A percentile compares a stretch with the other conserved stretches of the same genome.
Evolutionary conservation across 2,113 vertebrate genomes (phyloP).

Genomic region (Nasalis larvatus): DNA sequence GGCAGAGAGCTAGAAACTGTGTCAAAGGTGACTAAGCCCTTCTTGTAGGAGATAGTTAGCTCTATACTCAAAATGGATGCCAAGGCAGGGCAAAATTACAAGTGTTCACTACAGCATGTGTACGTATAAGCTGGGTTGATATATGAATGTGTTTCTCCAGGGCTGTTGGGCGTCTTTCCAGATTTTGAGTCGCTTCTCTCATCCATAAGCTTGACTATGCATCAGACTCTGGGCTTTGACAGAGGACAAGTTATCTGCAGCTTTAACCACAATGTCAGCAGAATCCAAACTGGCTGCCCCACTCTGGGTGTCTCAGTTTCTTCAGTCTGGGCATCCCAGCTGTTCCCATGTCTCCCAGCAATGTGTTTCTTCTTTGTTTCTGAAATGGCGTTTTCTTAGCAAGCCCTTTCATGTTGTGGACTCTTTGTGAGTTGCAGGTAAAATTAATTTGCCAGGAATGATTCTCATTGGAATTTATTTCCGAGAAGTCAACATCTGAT

Average conservation of each 20-base stretch:
- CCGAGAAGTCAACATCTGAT: background rate
- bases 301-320: background rate
- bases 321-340: background rate
- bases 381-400: background rate
- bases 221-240: too few species aligned
- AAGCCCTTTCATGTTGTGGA: slow-evolving; percentile 25
- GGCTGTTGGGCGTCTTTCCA: background rate
- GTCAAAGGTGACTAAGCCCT: background rate
- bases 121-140: background rate
- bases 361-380: background rate
- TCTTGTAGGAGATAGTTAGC: background rate
- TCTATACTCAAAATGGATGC: background rate
- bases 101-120: background rate
- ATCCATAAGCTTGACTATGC: background rate
- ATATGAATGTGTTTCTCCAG: background rate
- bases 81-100: background rate
- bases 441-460: background rate
- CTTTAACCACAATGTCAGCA: accelerated
- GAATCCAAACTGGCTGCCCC: background rate
- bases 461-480: slow-evolving; percentile 39
- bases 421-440: background rate
- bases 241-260: background rate
- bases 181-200: background rate
- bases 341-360: background rate
- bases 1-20: background rate